These are phyloP conservation scores for Oegoconia quadripuncta DNA, from an alignment of 2,888 invertebrate species.

Conservation along the genomic window DNA sequence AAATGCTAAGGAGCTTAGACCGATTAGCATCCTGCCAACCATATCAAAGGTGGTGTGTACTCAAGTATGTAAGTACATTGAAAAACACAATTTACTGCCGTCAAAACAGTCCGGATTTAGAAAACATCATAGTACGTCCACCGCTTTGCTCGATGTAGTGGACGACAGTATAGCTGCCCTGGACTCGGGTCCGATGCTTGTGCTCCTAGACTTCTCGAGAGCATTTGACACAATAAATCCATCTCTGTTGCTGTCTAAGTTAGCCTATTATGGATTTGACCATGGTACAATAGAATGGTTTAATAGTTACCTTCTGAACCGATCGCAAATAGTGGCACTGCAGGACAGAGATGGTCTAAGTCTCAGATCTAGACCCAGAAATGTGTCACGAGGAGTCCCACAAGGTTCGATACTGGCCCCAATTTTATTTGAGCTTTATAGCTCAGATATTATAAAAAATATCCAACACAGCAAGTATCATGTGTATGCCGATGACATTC, in stretches of 20 bases:
- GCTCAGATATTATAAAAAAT: slow-evolving; percentile 7
- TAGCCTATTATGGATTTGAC: slow-evolving; percentile 6
- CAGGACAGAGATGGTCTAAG: background rate
- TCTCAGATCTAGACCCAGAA: background rate
- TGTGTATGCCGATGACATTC: slow-evolving; percentile 17
- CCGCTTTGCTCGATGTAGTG: slow-evolving; percentile 2
- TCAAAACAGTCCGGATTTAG: slow-evolving; percentile 8
- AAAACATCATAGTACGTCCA: slow-evolving; percentile 2
- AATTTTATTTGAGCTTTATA: slow-evolving; percentile 17
- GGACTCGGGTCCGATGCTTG: slow-evolving; percentile 1
- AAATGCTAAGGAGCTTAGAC: slow-evolving; percentile 10
- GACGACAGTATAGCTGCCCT: background rate
- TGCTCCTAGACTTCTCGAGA: slow-evolving; percentile 4
- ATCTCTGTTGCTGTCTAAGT: background rate
- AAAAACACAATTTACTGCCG: background rate
- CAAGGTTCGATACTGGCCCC: slow-evolving; percentile 18
- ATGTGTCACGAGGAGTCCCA: slow-evolving; percentile 16
- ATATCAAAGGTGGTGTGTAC: slow-evolving; percentile 8
- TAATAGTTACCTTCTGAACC: slow-evolving; percentile 10
- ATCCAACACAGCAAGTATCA: slow-evolving; percentile 13
- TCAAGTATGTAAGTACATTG: background rate
- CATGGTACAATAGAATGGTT: slow-evolving; percentile 15
- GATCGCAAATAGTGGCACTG: slow-evolving; percentile 14
- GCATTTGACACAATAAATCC: slow-evolving; percentile 4
- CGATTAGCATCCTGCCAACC: slow-evolving; percentile 16